Base-by-base conservation (phyloP, 2,797 vertebrate genomes). In the Platyrinchus mystaceus region DNA sequence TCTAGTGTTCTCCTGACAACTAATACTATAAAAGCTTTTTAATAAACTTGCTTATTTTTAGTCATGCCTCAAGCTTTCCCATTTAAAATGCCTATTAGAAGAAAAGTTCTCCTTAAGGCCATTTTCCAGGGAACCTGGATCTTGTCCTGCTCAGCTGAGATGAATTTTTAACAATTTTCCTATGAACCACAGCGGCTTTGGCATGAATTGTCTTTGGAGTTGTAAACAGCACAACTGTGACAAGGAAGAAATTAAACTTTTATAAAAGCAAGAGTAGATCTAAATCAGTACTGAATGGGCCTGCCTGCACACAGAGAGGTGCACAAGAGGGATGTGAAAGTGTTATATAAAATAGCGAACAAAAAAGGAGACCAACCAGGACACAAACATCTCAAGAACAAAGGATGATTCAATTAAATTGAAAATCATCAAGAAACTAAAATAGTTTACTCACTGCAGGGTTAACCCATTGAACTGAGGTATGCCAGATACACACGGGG, bases 181-280 rank as follows among this genome's bases (percentile, higher is more conserved):
- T 66, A 56, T 3, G 37, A 95, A 91, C 14, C 5, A 1, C 76
- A 73, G 74, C 0, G 0, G 79, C 26, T 94, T 78, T 93, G 89
- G 84, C 37, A 34, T 81, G 79, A 93, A 91, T 95, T 94, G 91
- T 81, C 92, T 94, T 84, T 86, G 84, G 82, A 81, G 87, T 81
- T 92, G 89, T 96, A 93, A 97, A 92, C 87, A 94, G 73, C 59
- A 81, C 47, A 93, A 62, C 73, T 12, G 2, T 75, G 89, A 95
- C 92, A 93, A 56, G 68, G 46, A 94, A 76, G 85, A 91, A 89
- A 95, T 97, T 85, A 96, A 93, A 91, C 88, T 92, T 94, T 95
- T 90, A 95, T 84, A 78, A 90, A 88, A 93, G 66, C 59, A 94
- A 89, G 91, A 91, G 50, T 27, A 92, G 78, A 93, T 87, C 62